Evolutionary conservation across 2,888 invertebrate species (phyloP), one percentile per base, ranked within the genome.

Genomic region (Eilema depressum): DNA sequence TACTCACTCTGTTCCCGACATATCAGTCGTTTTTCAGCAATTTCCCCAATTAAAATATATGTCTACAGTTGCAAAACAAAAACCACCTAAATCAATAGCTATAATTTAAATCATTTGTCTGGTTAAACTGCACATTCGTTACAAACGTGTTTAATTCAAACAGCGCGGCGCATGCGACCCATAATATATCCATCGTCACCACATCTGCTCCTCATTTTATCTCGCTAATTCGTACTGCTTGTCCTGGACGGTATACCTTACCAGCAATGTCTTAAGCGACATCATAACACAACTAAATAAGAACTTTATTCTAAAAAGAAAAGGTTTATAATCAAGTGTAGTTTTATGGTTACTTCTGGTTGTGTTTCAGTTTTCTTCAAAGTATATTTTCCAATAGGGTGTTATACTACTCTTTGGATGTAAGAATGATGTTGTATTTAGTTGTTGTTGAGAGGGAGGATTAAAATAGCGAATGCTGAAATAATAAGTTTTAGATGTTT

Each of bases 141-240:
- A 81, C 65, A 66, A 69, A 78, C 76, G 71, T 75, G 81, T 84
- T 86, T 85, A 85, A 86, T 86, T 84, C 77, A 77, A 82, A 79
- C 81, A 78, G 68, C 79, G 76, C 66, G 82, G 74, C 85, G 85
- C 83, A 80, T 81, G 80, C 85, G 75, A 82, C 79, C 83, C 81
- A 70, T 80, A 82, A 86, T 92, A 92, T 89, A 91, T 93, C 91
- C 83, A 82, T 93, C 93, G 82, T 81, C 92, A 77, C 76, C 75
- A 81, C 90, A 91, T 91, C 89, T 90, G 92, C 79, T 85, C 73
- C 84, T 90, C 86, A 91, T 91, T 90, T 90, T 88, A 89, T 85
- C 85, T 84, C 84, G 84, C 80, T 91, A 89, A 90, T 91, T 89
- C 86, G 86, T 86, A 81, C 80, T 78, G 80, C 82, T 77, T 81